Base-by-base conservation (phyloP, 2,797 vertebrate species). In the Microctenopoma stevenorrisi region DNA sequence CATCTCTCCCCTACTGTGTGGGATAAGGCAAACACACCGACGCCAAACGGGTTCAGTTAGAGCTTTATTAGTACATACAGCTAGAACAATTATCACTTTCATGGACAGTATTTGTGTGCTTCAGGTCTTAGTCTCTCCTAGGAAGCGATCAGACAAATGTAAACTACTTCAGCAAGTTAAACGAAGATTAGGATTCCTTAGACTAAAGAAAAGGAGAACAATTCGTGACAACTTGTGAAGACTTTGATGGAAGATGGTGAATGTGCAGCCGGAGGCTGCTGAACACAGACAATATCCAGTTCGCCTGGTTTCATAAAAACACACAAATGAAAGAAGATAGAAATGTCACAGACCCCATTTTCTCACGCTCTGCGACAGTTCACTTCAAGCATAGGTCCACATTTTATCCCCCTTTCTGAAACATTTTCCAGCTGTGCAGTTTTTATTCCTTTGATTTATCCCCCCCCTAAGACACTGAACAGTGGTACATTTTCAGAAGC, bases 11-110 rank as follows among this genome's bases (percentile, higher is more conserved):
- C 15, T 4, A 2, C 25, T 11, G 18, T 28, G 14, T 11, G 49
- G 0, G 68, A 69, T 5, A 62, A 7, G 8, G 0, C 1, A 46
- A 0, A 1, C 57, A 74, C 51, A 67, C 38, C 15, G 12, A 58
- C 52, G 71, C 63, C 33, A 3, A 3, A 4, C 25, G 18, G 54
- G 54, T 67, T 81, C 49, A 67, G 52, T 74, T 62, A 62, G 55
- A 56, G 66, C 47, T 88, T 89, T 88, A 88, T 89, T 90, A 64
- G 35, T 76, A 64, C 81, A 82, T 76, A 85, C 69, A 88, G 64
- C 81, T 22, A 68, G 68, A 81, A 76, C 60, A 81, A 53, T 78
- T 56, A 64, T 48, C 40, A 14, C 66, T 59, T 57, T 72, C 43
- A 68, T 42, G 18, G 5, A 72, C 37, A 30, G 7, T 22, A 48